A percentile compares a stretch with the other conserved stretches of the same genome.
Conservation (phyloP, 2,797 vertebrate species). For the Naso thynnoides region DNA sequence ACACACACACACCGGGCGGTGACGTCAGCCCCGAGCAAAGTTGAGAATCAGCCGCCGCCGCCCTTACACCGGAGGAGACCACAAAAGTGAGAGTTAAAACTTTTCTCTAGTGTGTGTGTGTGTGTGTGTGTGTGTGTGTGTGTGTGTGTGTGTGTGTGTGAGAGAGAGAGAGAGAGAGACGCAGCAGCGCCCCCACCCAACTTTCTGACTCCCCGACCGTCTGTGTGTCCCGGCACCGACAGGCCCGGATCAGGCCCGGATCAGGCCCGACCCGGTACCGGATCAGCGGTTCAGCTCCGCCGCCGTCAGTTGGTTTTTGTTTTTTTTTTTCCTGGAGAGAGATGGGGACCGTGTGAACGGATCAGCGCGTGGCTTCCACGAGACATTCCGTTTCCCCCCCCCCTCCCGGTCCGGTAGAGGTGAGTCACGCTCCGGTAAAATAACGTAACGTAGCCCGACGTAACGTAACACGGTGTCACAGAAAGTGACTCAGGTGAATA, state of each 20-base stretch:
- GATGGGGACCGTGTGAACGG: conserved; percentile 42
- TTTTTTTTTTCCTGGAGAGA: not conserved
- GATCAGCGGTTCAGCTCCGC: no score
- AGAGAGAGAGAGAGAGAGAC: not conserved
- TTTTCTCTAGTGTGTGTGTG: conserved; percentile 13
- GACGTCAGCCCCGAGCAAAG: conserved; percentile 44
- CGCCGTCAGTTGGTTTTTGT: not conserved
- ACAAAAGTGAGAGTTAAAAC: conserved; percentile 8
- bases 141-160: not conserved
- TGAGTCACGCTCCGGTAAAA: conserved; percentile 43
- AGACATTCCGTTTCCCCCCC: conserved; percentile 44
- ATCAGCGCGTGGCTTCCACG: conserved; percentile 54
- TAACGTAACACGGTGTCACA: no score
- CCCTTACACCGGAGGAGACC: conserved; percentile 30
- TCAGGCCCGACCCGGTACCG: no score
- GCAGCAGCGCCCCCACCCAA: conserved; percentile 58
- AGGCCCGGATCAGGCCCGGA: conserved; percentile 37
- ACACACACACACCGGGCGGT: conserved; percentile 15
- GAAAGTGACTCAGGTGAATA: no score
- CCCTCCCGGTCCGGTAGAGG: conserved; percentile 55
- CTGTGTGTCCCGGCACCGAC: conserved; percentile 59
- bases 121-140: not conserved
- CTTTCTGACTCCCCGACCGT: conserved; percentile 16
- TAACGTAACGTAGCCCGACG: no score
- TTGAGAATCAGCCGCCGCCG: not conserved